phyloP scores from a whole-genome alignment of 2,888 invertebrate species.

The Phytoseiulus persimilis region DNA sequence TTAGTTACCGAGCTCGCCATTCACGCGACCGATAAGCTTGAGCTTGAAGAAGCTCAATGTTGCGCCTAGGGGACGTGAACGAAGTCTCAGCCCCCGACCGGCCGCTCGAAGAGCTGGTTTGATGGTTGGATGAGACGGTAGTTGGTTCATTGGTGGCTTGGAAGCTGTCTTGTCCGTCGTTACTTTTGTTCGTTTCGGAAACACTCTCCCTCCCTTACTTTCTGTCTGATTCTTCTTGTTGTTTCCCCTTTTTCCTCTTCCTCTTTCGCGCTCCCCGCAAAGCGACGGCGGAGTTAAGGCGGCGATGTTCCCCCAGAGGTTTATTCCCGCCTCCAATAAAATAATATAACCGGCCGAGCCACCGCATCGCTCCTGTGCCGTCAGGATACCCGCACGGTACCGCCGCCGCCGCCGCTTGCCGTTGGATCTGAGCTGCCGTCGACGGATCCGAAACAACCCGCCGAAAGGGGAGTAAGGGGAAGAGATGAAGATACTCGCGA shows the following conservation, averaged over 20 bases:
- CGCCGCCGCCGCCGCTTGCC: background rate
- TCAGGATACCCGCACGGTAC: background rate
- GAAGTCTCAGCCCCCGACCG: no score
- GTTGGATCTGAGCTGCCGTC: background rate
- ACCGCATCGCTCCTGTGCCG: background rate
- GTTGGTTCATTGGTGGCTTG: background rate
- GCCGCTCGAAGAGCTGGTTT: background rate
- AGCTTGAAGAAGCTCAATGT: no score
- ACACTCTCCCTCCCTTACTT: background rate
- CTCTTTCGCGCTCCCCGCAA: background rate
- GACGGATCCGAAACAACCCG: background rate
- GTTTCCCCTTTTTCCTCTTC: no score
- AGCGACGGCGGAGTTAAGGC: background rate
- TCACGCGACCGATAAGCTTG: no score
- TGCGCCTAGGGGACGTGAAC: no score
- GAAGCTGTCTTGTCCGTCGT: background rate
- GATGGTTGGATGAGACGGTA: background rate
- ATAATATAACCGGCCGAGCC: background rate
- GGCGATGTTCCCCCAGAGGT: conserved; percentile 5
- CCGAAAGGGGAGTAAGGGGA: no score
- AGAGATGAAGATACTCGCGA: background rate
- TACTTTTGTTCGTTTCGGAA: background rate
- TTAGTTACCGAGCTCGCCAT: no score
- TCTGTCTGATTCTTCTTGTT: background rate
- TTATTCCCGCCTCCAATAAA: background rate